These are phyloP conservation scores for Pheosia tremula DNA, from an alignment of 2,888 invertebrate species.

Conservation along the genomic window DNA sequence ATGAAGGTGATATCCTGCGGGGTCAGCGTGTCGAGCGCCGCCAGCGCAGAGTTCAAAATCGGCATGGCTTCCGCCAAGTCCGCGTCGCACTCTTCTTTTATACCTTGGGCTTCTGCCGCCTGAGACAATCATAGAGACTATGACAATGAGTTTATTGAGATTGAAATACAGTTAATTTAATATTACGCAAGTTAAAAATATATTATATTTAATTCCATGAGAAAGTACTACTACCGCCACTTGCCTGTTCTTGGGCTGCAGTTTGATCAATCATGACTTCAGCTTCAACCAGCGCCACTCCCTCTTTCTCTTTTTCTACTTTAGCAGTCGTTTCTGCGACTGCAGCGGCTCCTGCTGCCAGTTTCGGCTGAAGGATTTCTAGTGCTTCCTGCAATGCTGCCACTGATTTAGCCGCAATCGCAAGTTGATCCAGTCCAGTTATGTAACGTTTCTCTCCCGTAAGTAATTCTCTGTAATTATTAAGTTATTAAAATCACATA, in stretches of 20 bases:
- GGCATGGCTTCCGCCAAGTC: slow-evolving; percentile 97
- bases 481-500: not conserved
- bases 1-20: slow-evolving; percentile 96
- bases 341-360: slow-evolving; percentile 93
- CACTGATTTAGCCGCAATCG: slow-evolving; percentile 92
- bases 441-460: slow-evolving; percentile 90
- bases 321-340: slow-evolving; percentile 94
- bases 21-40: slow-evolving; percentile 95
- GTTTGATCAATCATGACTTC: slow-evolving; percentile 92
- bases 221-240: not conserved
- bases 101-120: slow-evolving; percentile 90
- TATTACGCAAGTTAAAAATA: not conserved
- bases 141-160: not conserved
- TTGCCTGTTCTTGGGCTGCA: slow-evolving; percentile 90
- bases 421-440: slow-evolving; percentile 93
- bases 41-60: slow-evolving; percentile 93
- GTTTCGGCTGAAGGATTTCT: slow-evolving; percentile 93
- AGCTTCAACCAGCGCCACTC: slow-evolving; percentile 92
- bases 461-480: slow-evolving; percentile 84
- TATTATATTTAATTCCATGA: not conserved
- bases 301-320: slow-evolving; percentile 94
- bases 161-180: not conserved
- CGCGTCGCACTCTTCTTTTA: slow-evolving; percentile 96
- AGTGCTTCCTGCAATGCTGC: slow-evolving; percentile 92
- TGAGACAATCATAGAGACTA: slow-evolving; percentile 33